These are phyloP conservation scores for Choloepus didactylus DNA, from an alignment of 2,797 vertebrate genomes.

Conservation along the genomic window DNA sequence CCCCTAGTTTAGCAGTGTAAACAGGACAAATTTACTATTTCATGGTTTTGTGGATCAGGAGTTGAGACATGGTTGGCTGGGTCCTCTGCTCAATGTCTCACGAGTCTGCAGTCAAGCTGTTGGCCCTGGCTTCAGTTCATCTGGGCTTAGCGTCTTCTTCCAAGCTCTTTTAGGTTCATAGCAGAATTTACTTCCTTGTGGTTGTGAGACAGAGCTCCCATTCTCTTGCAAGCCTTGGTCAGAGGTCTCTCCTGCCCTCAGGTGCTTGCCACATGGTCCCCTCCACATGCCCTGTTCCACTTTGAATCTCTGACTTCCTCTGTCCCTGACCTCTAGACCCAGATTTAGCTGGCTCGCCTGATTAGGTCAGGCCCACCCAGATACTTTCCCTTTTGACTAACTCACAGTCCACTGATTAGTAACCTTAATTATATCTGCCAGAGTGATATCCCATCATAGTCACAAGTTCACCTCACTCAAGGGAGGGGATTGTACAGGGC, in stretches of 20 bases:
- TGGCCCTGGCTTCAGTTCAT: not conserved
- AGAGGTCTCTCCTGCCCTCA: not conserved
- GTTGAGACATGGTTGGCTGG: not conserved
- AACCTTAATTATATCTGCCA: not conserved
- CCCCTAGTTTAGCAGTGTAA: not conserved
- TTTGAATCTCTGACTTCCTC: not conserved
- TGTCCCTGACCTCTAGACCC: not conserved
- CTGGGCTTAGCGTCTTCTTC: not conserved
- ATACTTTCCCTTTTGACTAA: not conserved
- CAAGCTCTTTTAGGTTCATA: not conserved
- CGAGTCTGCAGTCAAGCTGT: not conserved
- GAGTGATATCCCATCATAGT: not conserved
- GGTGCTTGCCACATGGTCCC: not conserved
- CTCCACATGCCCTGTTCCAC: not conserved
- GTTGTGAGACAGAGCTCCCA: fast-evolving
- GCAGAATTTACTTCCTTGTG: not conserved
- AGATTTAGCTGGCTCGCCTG: not conserved
- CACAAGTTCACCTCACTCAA: not conserved
- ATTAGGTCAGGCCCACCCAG: fast-evolving
- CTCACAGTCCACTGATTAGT: not conserved
- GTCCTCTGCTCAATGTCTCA: not conserved
- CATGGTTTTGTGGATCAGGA: not conserved
- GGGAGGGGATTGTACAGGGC: not conserved
- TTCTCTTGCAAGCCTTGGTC: not conserved
- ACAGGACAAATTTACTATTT: not conserved